Evolutionary conservation across 1,140 invertebrate species (phyloP).

Genomic region (Drosophila setifemur): DNA sequence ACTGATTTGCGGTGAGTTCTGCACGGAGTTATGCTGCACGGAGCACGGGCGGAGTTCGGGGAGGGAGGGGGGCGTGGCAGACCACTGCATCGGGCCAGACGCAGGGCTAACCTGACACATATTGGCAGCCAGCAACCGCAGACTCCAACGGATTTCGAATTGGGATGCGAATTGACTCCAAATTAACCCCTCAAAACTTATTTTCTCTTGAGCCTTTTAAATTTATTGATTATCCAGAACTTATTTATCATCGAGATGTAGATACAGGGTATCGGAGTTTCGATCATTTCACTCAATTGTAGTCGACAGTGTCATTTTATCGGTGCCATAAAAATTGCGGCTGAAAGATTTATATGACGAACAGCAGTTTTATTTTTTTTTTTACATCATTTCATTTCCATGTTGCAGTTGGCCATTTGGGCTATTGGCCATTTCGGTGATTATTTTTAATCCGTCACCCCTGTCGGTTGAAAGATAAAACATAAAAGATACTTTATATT

Average conservation of each 20-base stretch:
- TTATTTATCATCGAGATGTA: background rate
- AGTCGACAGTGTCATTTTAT: constrained; percentile 6
- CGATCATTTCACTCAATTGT: background rate
- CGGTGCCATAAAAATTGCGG: constrained; percentile 26
- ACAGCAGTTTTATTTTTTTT: background rate
- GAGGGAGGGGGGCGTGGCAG: background rate
- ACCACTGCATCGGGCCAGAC: constrained; percentile 25
- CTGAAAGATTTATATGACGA: constrained; percentile 16
- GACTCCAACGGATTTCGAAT: background rate
- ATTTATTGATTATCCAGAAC: constrained; percentile 19
- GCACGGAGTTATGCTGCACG: constrained; percentile 37
- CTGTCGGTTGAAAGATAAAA: too few species aligned
- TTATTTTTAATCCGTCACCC: constrained; percentile 46
- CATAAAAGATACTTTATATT: too few species aligned
- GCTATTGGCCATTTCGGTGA: constrained; percentile 41
- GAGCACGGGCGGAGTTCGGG: background rate
- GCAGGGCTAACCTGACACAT: constrained; percentile 35
- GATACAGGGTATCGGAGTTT: background rate
- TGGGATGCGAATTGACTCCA: background rate
- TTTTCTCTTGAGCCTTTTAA: constrained; percentile 2
- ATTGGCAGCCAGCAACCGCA: constrained; percentile 14
- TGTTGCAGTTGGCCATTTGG: constrained; percentile 26
- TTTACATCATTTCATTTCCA: constrained; percentile 29
- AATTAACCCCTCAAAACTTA: constrained; percentile 1
- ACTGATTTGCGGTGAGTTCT: constrained; percentile 56